phyloP scores from a whole-genome alignment of 2,888 invertebrate genomes.

The Geophilus truncorum region DNA sequence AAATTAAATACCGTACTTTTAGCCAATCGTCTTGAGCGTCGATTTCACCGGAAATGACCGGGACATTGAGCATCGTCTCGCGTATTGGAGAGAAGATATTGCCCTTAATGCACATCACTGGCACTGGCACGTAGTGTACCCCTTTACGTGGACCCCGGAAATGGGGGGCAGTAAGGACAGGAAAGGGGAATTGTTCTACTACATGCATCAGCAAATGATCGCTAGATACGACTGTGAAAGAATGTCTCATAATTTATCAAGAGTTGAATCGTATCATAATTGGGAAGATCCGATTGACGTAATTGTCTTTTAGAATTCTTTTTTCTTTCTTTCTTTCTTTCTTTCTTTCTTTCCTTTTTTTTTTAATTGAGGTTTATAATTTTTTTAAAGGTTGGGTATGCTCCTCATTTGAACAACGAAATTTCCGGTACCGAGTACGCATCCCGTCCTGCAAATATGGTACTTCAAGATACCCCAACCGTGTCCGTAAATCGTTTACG shows the following conservation, averaged over 20 bases:
- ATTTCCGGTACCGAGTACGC: slow-evolving; percentile 39
- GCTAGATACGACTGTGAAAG: slow-evolving; percentile 65
- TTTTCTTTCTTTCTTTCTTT: neutral
- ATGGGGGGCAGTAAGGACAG: slow-evolving; percentile 55
- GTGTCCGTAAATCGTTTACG: slow-evolving; percentile 51
- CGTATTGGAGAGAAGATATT: slow-evolving; percentile 68
- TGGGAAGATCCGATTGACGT: slow-evolving; percentile 46
- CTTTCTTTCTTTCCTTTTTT: neutral
- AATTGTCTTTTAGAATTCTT: slow-evolving; percentile 7
- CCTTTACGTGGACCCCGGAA: slow-evolving; percentile 59
- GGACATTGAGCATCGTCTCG: slow-evolving; percentile 68
- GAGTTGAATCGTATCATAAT: slow-evolving; percentile 57
- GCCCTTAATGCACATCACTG: slow-evolving; percentile 62
- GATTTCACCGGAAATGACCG: slow-evolving; percentile 65
- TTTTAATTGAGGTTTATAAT: too few species aligned
- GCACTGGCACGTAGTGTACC: slow-evolving; percentile 58
- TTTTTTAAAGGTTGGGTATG: slow-evolving; percentile 40
- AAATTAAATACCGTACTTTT: too few species aligned
- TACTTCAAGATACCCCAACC: slow-evolving; percentile 30
- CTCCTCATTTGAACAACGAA: slow-evolving; percentile 39
- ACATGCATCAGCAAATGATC: slow-evolving; percentile 55
- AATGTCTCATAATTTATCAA: slow-evolving; percentile 63
- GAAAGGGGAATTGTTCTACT: slow-evolving; percentile 62
- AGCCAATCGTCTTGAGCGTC: slow-evolving; percentile 45
- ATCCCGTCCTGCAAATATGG: slow-evolving; percentile 38